These are phyloP conservation scores for Sphyrna mokarran DNA, from an alignment of 2,113 vertebrate species.

Conservation along the genomic window DNA sequence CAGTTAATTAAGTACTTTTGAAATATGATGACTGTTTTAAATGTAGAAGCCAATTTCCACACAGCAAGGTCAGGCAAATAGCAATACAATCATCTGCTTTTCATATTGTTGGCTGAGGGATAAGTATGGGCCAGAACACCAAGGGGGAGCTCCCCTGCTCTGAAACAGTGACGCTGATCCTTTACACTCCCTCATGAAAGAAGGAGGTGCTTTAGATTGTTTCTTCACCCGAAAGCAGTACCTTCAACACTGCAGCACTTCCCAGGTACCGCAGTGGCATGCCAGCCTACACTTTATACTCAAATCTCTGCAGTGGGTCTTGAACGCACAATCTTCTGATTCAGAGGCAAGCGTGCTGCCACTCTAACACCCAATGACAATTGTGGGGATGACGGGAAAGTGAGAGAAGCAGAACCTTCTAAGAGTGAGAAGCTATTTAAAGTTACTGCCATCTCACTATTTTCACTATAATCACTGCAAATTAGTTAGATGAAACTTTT, in stretches of 20 bases:
- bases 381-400: neutral
- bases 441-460: neutral
- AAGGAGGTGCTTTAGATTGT: neutral
- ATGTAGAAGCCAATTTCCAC: neutral
- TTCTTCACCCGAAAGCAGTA: neutral
- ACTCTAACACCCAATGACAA: neutral
- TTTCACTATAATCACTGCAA: neutral
- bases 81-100: neutral
- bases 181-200: neutral
- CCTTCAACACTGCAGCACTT: neutral
- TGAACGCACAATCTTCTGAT: neutral
- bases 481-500: no score
- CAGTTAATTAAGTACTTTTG: neutral
- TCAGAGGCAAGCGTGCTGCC: neutral
- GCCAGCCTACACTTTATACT: neutral
- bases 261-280: neutral
- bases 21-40: neutral
- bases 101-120: neutral
- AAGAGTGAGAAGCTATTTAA: neutral
- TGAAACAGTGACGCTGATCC: neutral
- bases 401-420: neutral
- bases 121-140: neutral
- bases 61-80: no score
- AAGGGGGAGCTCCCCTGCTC: neutral
- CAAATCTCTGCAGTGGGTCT: neutral